These are phyloP conservation scores for Drosophila mojavensis DNA, from an alignment of 1,140 invertebrate species.

Conservation along the genomic window DNA sequence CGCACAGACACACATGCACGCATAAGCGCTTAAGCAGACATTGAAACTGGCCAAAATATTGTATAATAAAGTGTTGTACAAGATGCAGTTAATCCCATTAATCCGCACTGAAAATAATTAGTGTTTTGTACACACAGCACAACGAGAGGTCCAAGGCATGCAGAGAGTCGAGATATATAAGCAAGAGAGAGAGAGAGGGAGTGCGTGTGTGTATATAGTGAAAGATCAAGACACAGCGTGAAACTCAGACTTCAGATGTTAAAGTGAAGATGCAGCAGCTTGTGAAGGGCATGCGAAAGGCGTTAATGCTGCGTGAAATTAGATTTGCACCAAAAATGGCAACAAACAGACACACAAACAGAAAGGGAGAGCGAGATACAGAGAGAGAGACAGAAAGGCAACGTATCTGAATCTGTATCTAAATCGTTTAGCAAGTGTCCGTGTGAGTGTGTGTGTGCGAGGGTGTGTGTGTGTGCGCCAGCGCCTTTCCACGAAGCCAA, in stretches of 20 bases:
- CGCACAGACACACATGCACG: background rate
- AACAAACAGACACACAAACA: slow-evolving; percentile 8
- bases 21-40: background rate
- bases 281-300: slow-evolving; percentile 74
- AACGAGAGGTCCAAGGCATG: slow-evolving; percentile 23
- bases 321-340: slow-evolving; percentile 78
- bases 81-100: slow-evolving; percentile 81
- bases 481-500: slow-evolving; percentile 58
- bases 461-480: slow-evolving; percentile 47
- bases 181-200: background rate
- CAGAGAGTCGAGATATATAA: no score
- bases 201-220: slow-evolving; percentile 9
- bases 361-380: background rate
- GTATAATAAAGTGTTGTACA: slow-evolving; percentile 80
- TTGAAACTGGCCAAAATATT: slow-evolving; percentile 61
- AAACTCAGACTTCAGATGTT: slow-evolving; percentile 14
- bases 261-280: slow-evolving; percentile 10
- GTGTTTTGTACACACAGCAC: slow-evolving; percentile 74
- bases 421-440: slow-evolving; percentile 15
- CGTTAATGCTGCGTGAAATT: slow-evolving; percentile 84
- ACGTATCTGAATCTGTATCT: slow-evolving; percentile 33
- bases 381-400: background rate
- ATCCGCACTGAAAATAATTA: slow-evolving; percentile 83
- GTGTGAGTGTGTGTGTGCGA: background rate
- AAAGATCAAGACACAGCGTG: slow-evolving; percentile 64